Conservation (phyloP, 2,797 vertebrate species). For the Glyptemys insculpta region DNA sequence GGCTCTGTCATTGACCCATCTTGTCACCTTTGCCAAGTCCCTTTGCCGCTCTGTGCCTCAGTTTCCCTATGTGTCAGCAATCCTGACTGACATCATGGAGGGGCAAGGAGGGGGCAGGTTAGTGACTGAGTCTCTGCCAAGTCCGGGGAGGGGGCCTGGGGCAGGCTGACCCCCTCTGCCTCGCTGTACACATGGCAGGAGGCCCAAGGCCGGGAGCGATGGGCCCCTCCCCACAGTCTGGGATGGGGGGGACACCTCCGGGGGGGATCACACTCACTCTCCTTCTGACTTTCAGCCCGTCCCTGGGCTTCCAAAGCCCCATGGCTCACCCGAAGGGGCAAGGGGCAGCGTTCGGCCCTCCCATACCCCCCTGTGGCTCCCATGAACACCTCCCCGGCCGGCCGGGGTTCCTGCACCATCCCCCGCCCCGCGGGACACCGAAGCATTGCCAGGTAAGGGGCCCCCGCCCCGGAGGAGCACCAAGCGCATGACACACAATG, state of each 20-base stretch:
- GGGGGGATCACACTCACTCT: not conserved
- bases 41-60: not conserved
- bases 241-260: not conserved
- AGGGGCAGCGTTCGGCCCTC: slow-evolving; percentile 83
- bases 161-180: not conserved
- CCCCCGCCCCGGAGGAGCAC: not conserved
- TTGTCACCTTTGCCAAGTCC: not conserved
- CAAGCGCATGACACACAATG: slow-evolving; percentile 64
- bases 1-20: not conserved
- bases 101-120: not conserved
- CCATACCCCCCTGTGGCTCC: slow-evolving; percentile 62
- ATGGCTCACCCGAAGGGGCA: slow-evolving; percentile 90
- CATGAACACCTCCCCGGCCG: slow-evolving; percentile 71
- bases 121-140: not conserved
- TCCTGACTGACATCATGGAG: not conserved
- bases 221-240: not conserved
- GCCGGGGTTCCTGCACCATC: slow-evolving; percentile 73
- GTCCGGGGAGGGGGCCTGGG: no score
- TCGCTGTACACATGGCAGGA: not conserved
- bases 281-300: slow-evolving; percentile 81
- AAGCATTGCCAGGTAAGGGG: slow-evolving; percentile 88
- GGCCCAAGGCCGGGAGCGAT: not conserved
- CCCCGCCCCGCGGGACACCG: slow-evolving; percentile 78
- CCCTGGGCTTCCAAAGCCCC: slow-evolving; percentile 89
- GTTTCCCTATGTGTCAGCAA: not conserved